Conservation (phyloP, 2,797 vertebrate genomes). For the Myotis planiceps region DNA sequence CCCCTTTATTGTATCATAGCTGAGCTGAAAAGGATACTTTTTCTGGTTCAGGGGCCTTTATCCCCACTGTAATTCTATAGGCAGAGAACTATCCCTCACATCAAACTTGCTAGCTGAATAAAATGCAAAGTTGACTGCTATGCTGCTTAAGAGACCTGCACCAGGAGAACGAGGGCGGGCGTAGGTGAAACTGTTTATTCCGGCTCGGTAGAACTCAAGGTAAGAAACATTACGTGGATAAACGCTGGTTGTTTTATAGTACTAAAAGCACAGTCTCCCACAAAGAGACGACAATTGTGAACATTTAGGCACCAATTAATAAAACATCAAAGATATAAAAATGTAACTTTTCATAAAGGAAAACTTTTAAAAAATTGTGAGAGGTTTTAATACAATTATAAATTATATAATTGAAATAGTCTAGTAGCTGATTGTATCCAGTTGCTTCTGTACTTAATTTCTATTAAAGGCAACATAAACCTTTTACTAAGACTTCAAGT, state of each 20-base stretch:
- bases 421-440: not conserved
- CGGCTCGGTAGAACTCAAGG: not conserved
- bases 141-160: constrained; percentile 7
- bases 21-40: not conserved
- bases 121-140: constrained; percentile 31
- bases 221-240: not conserved
- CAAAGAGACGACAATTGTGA: not conserved
- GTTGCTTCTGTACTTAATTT: constrained; percentile 49
- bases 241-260: not conserved
- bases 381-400: not conserved
- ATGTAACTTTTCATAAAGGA: not conserved
- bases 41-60: not conserved
- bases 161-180: not conserved
- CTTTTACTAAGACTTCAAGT: constrained; percentile 26
- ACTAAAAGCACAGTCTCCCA: not conserved
- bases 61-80: not conserved
- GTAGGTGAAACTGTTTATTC: not conserved
- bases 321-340: not conserved
- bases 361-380: not conserved
- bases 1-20: not conserved
- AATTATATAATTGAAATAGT: not conserved
- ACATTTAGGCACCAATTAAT: not conserved
- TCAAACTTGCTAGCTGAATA: not conserved
- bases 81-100: not conserved
- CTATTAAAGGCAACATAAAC: constrained; percentile 18